Percentiles rank a stretch among this genome's conserved stretches.
Conservation (phyloP, 2,113 vertebrate species). For the Hylia prasina region DNA sequence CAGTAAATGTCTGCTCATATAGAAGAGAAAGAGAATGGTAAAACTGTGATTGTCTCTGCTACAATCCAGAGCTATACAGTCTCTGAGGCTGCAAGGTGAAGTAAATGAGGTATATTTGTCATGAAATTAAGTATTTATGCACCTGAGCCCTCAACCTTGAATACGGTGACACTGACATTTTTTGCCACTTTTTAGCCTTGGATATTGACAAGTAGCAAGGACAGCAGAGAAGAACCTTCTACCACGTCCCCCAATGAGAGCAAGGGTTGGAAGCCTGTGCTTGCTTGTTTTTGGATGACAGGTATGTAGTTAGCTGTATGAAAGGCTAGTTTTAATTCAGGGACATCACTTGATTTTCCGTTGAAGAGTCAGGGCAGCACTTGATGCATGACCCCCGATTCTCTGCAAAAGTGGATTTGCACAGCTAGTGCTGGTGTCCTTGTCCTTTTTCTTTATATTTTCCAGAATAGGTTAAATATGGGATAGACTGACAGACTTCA, state of each 20-base stretch:
- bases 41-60: neutral
- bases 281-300: neutral
- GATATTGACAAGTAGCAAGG: neutral
- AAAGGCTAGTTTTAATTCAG: neutral
- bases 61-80: neutral
- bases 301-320: neutral
- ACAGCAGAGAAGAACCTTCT: neutral
- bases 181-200: neutral
- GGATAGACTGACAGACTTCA: neutral
- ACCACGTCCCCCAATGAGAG: accelerated
- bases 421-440: neutral
- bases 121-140: neutral
- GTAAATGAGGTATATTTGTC: neutral
- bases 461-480: neutral
- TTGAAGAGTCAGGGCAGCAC: neutral
- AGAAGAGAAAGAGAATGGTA: neutral
- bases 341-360: neutral
- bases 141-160: neutral
- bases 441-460: neutral
- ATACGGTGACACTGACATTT: neutral
- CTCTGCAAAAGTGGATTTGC: neutral
- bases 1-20: neutral
- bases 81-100: neutral
- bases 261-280: neutral
- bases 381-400: neutral